A percentile compares a stretch with the other conserved stretches of the same genome.
Conservation (phyloP, 2,113 vertebrate species). For the Stomatorhinus ivindoensis region DNA sequence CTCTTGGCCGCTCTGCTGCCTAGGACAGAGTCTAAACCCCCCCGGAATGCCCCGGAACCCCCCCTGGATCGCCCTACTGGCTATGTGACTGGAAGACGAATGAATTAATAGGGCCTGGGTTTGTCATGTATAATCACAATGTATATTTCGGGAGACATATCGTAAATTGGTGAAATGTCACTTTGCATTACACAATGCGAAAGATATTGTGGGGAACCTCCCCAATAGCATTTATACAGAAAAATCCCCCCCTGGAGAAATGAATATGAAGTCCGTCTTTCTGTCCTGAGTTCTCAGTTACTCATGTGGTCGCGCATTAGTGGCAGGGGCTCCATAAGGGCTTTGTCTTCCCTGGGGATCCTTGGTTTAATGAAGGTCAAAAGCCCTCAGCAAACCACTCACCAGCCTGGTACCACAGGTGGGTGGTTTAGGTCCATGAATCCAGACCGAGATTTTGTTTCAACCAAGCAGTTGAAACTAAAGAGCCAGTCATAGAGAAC, state of each 20-base stretch:
- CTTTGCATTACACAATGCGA: not conserved
- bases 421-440: not conserved
- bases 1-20: not conserved
- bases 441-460: not conserved
- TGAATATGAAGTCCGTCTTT: not conserved
- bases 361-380: not conserved
- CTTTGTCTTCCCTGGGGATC: not conserved
- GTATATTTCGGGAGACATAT: not conserved
- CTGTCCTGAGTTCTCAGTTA: not conserved
- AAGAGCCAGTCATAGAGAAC: not conserved
- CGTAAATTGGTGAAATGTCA: not conserved
- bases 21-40: not conserved
- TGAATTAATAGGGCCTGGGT: not conserved
- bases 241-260: not conserved
- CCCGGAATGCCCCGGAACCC: not conserved
- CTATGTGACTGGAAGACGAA: not conserved
- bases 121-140: not conserved
- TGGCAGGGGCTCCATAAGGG: not conserved
- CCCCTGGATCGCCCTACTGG: not conserved
- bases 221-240: not conserved
- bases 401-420: not conserved
- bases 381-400: not conserved
- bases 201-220: not conserved
- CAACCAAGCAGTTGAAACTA: not conserved
- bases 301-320: not conserved